These are phyloP conservation scores for Andinoacara biseriatus DNA, from an alignment of 2,113 vertebrate species.

Conservation along the genomic window DNA sequence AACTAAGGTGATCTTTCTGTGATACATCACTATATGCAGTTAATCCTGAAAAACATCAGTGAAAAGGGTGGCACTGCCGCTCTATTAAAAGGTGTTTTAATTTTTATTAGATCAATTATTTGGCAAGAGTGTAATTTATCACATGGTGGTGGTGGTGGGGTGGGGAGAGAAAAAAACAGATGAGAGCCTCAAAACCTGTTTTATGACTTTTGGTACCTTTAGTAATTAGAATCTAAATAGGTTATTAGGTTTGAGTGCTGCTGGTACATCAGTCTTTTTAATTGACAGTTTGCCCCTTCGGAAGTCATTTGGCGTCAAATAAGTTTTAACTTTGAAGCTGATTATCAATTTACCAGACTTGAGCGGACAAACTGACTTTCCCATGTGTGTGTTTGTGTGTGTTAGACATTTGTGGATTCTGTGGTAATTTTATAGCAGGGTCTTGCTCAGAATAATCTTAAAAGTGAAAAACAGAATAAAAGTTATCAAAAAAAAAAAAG, in stretches of 20 bases:
- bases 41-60: background rate
- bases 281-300: slow-evolving; percentile 26
- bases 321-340: slow-evolving; percentile 8
- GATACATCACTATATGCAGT: background rate
- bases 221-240: slow-evolving; percentile 41
- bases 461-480: slow-evolving; percentile 8
- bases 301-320: background rate
- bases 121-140: slow-evolving; percentile 24
- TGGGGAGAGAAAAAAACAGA: background rate
- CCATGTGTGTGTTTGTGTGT: background rate
- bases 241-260: background rate
- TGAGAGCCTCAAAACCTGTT: slow-evolving; percentile 29
- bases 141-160: too few relatives aligned
- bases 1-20: background rate
- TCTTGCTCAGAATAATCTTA: slow-evolving; percentile 15
- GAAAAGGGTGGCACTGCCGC: slow-evolving; percentile 1
- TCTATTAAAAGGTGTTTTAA: slow-evolving; percentile 27
- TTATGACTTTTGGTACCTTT: slow-evolving; percentile 39
- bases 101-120: slow-evolving; percentile 23
- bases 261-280: slow-evolving; percentile 38
- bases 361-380: background rate
- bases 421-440: background rate
- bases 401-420: background rate
- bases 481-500: slow-evolving; percentile 11
- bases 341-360: slow-evolving; percentile 15